Conservation (phyloP, 37 sponge, comb jelly and placozoan genomes). For the Agelas oroides region DNA sequence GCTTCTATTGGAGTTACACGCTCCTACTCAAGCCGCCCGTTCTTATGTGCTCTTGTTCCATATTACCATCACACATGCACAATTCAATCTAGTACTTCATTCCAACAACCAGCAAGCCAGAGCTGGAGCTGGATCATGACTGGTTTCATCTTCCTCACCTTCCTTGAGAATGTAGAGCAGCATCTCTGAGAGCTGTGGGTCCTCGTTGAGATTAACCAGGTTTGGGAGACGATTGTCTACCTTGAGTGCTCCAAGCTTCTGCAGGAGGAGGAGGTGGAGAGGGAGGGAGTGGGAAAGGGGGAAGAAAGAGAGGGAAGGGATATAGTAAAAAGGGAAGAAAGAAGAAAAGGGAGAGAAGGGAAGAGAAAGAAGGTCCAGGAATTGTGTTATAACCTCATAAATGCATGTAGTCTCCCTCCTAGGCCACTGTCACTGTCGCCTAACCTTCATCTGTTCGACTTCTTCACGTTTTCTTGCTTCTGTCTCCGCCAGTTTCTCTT, state of each 20-base stretch:
- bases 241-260: constrained; percentile 76
- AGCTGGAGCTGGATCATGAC: too few species aligned
- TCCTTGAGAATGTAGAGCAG: constrained; percentile 84
- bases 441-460: constrained; percentile 73
- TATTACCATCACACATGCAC: too few species aligned
- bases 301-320: too few species aligned
- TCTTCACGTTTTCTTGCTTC: constrained; percentile 79
- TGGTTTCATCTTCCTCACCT: too few species aligned
- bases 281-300: too few species aligned
- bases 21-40: too few species aligned
- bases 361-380: not conserved
- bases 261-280: constrained; percentile 14
- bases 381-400: not conserved
- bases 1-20: too few species aligned
- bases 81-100: too few species aligned
- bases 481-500: constrained; percentile 69
- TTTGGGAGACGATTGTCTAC: constrained; percentile 86
- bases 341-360: not conserved
- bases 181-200: constrained; percentile 92
- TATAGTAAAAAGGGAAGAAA: not conserved
- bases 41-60: too few species aligned
- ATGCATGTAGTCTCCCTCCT: not conserved
- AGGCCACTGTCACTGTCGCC: too few species aligned
- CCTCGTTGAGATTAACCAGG: constrained; percentile 92
- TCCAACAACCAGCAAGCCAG: too few species aligned